A percentile compares a stretch with the other conserved stretches of the same genome.
These are phyloP conservation scores for Scelioninae gen. 1 DNA, from an alignment of 2,888 invertebrate genomes.

Conservation along the genomic window DNA sequence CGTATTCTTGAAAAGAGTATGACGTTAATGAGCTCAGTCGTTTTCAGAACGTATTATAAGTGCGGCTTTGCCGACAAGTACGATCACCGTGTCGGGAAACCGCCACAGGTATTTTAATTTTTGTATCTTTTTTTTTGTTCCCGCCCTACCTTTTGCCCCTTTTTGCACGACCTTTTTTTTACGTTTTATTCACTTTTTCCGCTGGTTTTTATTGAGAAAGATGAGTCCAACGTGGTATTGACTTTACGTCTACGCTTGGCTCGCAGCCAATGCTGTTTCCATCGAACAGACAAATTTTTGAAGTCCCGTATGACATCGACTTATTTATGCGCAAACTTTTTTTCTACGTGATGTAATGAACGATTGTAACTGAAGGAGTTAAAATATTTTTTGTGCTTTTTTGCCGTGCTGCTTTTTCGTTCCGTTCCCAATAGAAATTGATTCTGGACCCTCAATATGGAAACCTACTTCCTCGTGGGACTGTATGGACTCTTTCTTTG, in stretches of 20 bases:
- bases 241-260: constrained; percentile 53
- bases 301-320: constrained; percentile 56
- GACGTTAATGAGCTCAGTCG: constrained; percentile 33
- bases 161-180: constrained; percentile 28
- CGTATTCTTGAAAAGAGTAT: constrained; percentile 21
- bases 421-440: neutral
- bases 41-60: constrained; percentile 24
- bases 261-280: constrained; percentile 44
- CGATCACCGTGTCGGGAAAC: constrained; percentile 19
- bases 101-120: constrained; percentile 28
- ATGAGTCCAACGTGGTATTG: constrained; percentile 55
- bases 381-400: neutral
- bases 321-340: constrained; percentile 51
- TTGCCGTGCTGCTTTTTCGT: neutral
- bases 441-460: too few relatives aligned
- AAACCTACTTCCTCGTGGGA: too few relatives aligned
- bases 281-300: constrained; percentile 57
- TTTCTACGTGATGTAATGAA: constrained; percentile 29
- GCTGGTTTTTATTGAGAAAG: constrained; percentile 54
- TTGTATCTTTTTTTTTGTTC: neutral
- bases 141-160: neutral
- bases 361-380: constrained; percentile 14
- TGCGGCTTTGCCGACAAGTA: constrained; percentile 17
- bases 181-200: constrained; percentile 49
- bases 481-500: too few relatives aligned